Base-by-base conservation (phyloP, 2,113 vertebrate genomes). In the Leuciscus idus region DNA sequence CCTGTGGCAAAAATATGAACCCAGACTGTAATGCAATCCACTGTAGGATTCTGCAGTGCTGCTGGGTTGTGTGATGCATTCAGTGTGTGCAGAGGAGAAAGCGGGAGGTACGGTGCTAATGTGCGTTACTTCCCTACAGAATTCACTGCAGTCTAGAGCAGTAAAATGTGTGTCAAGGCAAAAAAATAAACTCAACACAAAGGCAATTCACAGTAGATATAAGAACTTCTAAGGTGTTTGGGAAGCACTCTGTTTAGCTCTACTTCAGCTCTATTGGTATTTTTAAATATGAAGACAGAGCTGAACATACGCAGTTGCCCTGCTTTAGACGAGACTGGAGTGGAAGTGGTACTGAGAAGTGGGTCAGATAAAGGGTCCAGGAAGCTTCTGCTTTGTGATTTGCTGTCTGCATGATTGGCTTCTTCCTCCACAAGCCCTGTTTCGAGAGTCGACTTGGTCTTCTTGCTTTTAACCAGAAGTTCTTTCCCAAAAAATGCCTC, bases 401-500 rank as follows among this genome's bases (percentile, higher is more conserved):
- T 97, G 86, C 89, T 93, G 3, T 90, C 83, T 74, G 93, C 84
- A n/a, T 91, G 92, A 90, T 93, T 74, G 7, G 92, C 78, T 85
- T 96, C 95, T 89, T 96, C 95, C 43, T 95, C 92, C 0, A 76
- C 84, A 12, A 87, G 68, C 15, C 93, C 89, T 50, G 91, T 90
- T 87, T 96, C 95, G 83, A 94, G 87, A 74, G 86, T 92, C 84
- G 90, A 92, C 91, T 92, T 95, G 83, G 72, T 96, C 83, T 95
- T 97, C 64, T 95, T 95, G 84, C 97, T 98, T 78, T 94, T 96
- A 88, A 97, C 96, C 76, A 99, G 94, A 61, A 99, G 95, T 81
- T 97, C 95, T 88, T 97, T 98, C 83, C 98, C 98, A 89, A 99
- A 99, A 91, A 99, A 99, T 30, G 98, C 98, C 59, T 99, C 98